Percentiles rank a stretch among this genome's conserved stretches.
Evolutionary conservation across 2,888 invertebrate species (phyloP).

Genomic region (Sphaerophoria rueppellii): DNA sequence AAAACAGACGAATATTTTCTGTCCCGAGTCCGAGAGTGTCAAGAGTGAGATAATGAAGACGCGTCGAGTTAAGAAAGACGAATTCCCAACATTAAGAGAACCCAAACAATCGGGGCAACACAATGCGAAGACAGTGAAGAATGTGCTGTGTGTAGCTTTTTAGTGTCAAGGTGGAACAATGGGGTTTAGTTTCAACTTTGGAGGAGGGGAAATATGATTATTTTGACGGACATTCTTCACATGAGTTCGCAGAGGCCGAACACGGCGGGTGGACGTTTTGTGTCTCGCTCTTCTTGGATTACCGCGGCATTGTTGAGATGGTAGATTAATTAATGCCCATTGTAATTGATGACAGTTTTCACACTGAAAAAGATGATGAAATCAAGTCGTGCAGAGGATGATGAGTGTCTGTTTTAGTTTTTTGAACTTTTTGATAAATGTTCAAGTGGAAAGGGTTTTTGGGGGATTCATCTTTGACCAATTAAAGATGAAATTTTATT

Average conservation of each 20-base stretch:
- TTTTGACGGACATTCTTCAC: slow-evolving; percentile 48
- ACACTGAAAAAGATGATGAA: slow-evolving; percentile 47
- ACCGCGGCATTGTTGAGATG: neutral
- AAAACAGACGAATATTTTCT: slow-evolving; percentile 35
- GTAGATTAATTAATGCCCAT: slow-evolving; percentile 70
- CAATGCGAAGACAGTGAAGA: slow-evolving; percentile 62
- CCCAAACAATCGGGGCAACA: slow-evolving; percentile 51
- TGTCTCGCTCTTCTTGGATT: slow-evolving; percentile 45
- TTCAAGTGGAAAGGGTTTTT: neutral
- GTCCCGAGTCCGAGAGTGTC: neutral
- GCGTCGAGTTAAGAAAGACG: neutral
- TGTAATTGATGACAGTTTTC: slow-evolving; percentile 67
- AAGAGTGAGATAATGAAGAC: slow-evolving; percentile 10
- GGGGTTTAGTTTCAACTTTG: slow-evolving; percentile 26
- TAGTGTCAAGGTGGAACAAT: slow-evolving; percentile 72
- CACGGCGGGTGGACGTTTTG: neutral
- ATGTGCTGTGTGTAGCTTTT: slow-evolving; percentile 73
- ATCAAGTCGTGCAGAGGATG: slow-evolving; percentile 46
- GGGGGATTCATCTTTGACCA: slow-evolving; percentile 18
- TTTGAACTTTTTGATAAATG: neutral
- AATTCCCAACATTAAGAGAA: slow-evolving; percentile 52
- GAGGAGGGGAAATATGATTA: slow-evolving; percentile 43
- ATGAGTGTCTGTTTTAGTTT: slow-evolving; percentile 1
- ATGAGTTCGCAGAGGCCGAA: neutral
- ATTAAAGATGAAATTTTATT: slow-evolving; percentile 2